Evolutionary conservation across 1,140 invertebrate genomes (phyloP).

Genomic region (Riptortus pedestris): DNA sequence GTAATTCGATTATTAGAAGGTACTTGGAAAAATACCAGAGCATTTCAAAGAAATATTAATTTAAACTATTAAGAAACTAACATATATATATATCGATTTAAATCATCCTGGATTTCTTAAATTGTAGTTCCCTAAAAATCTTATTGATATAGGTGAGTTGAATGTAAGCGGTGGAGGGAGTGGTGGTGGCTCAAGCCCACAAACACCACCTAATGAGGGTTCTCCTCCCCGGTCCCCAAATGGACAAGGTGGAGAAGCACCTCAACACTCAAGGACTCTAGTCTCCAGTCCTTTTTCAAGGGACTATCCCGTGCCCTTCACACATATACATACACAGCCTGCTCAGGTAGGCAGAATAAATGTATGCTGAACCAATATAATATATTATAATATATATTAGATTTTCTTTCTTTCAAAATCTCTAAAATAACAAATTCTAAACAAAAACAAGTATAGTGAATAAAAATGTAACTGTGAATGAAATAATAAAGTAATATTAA

Average conservation of each 20-base stretch:
- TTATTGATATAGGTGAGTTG: constrained; percentile 37
- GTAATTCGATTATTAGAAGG: too few species aligned
- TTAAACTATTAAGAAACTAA: too few species aligned
- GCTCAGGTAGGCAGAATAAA: constrained; percentile 56
- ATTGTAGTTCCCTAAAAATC: constrained; percentile 17
- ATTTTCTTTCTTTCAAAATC: too few species aligned
- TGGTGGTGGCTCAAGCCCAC: constrained; percentile 25
- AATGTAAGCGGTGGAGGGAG: constrained; percentile 30
- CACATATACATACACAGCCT: constrained; percentile 81
- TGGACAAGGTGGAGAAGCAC: constrained; percentile 35
- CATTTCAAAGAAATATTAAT: too few species aligned
- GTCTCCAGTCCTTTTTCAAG: constrained; percentile 48
- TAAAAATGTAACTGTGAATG: too few species aligned
- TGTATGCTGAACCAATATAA: constrained; percentile 10
- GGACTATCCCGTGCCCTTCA: constrained; percentile 61
- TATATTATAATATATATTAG: neutral
- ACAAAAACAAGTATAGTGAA: too few species aligned
- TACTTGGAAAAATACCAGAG: too few species aligned
- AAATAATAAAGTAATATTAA: too few species aligned
- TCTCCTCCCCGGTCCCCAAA: constrained; percentile 40
- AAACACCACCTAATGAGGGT: constrained; percentile 34
- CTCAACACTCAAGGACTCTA: constrained; percentile 36
- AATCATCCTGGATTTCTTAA: constrained; percentile 1
- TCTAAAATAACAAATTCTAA: too few species aligned
- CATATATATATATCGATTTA: too few species aligned